Evolutionary conservation across 2,888 invertebrate genomes (phyloP), one percentile per base, ranked within the genome.

Genomic region (Mystacides longicornis): DNA sequence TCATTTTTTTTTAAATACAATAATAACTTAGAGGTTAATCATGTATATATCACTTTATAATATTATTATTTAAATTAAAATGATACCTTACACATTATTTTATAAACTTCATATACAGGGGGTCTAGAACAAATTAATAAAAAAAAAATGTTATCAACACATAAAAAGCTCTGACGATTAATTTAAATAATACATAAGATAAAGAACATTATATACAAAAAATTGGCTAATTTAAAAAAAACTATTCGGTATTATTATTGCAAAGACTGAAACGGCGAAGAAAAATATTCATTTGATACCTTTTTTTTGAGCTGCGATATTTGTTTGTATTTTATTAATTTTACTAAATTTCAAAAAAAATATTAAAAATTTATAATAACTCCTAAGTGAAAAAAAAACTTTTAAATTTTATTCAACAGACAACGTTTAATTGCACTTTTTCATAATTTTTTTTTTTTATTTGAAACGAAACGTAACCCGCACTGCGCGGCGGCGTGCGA

Each of bases 21-120:
- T n/a, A n/a, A n/a, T n/a, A n/a, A n/a, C n/a, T n/a, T n/a, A n/a
- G n/a, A n/a, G n/a, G n/a, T n/a, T 57, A 57, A 51, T 51, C 51
- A 56, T 59, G 50, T 60, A 58, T 58, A 60, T 55, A 61, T 57
- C 57, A 58, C 55, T 61, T 57, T 52, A 59, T 59, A 58, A 58
- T 61, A 55, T 57, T 55, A 55, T 16, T 37, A 37, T 37, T 7
- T 37, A 7, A 37, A 16, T n/a, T 3, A 37, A 14, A 14, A n/a
- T 37, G n/a, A 7, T 37, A 37, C 37, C 14, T 3, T 37, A 14
- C 11, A 27, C 11, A 7, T 7, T 27, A 37, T 14, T 14, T 37
- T n/a, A 3, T 3, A 37, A 37, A 37, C 37, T 37, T 37, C 37
- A 37, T 37, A 37, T 37, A 37, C 37, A 37, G 37, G 37, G 37